Evolutionary conservation across 2,113 vertebrate genomes (phyloP), one percentile per base, ranked within the genome.

Genomic region (Corvus hawaiiensis): DNA sequence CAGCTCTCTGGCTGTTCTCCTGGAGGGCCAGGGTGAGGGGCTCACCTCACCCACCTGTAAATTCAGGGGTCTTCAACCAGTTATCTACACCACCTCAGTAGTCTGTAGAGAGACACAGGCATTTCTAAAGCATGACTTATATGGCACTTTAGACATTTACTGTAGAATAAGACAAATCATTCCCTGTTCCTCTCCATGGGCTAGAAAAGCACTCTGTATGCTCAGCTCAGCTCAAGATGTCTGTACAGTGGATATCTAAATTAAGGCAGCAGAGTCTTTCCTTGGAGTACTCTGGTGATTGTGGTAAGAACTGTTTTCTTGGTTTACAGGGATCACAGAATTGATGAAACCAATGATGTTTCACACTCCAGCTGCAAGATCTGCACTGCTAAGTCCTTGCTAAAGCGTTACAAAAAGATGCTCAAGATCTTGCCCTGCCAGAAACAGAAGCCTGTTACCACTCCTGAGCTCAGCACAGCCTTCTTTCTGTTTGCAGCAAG

Each of bases 81-180:
- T 73, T 86, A 63, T 10, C 88, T 51, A 41, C 81, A 76, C 3
- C 74, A 73, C 46, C 87, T 30, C 81, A 66, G 66, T 9, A 28
- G 75, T n/a, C 95, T 83, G 75, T 52, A 46, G 89, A 86, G 90
- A 78, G 51, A 49, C 56, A 59, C 28, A 66, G 51, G 72, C 51
- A 33, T 66, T 88, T 77, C 67, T 26, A 75, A 54, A 48, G 73
- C 64, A 46, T 68, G 86, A 80, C 73, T 94, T 71, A 67, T 22
- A 32, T 6, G 56, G 72, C 64, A 78, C 76, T 82, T 93, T 1
- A 46, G 73, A 74, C 89, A 87, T 87, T 94, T 93, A 89, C 52
- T 84, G 49, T 33, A 37, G 48, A 93, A 84, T 63, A 81, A 92
- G 93, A 95, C 76, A 90, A 94, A 94, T 92, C 61, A 92, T 93